Conservation (phyloP, 2,888 invertebrate species). For the Eupithecia subumbrata region DNA sequence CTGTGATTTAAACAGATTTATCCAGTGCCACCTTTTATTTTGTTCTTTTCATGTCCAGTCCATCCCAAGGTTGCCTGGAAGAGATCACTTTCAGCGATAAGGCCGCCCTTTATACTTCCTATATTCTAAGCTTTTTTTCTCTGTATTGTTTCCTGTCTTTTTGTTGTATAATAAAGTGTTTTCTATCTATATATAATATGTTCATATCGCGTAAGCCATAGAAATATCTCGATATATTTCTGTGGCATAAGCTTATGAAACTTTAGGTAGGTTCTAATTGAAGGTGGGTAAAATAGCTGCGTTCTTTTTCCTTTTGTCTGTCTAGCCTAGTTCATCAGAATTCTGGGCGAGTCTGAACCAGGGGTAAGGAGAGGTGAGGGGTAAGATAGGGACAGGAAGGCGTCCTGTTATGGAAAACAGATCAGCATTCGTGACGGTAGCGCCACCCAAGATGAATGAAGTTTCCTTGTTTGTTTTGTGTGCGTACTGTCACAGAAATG, state of each 20-base stretch:
- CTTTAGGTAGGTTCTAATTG: neutral
- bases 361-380: conserved; percentile 46
- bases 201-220: neutral
- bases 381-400: conserved; percentile 62
- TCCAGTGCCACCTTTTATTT: no score
- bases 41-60: no score
- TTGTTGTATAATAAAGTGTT: no score
- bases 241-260: no score
- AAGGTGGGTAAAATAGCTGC: neutral
- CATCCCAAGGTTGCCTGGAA: no score
- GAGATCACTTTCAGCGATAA: no score
- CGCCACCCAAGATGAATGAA: conserved; percentile 68
- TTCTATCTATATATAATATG: no score
- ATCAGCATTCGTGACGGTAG: conserved; percentile 54
- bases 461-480: conserved; percentile 21
- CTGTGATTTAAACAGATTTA: no score
- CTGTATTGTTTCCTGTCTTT: no score
- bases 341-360: conserved; percentile 67
- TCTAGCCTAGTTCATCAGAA: conserved; percentile 65
- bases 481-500: neutral
- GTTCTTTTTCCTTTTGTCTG: conserved; percentile 42
- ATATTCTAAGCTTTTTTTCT: no score
- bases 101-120: no score
- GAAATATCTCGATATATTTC: no score
- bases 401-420: conserved; percentile 68